Percentiles rank a stretch among this genome's conserved stretches.
Conservation (phyloP, 2,113 vertebrate species). For the Genyomyrus donnyi region DNA sequence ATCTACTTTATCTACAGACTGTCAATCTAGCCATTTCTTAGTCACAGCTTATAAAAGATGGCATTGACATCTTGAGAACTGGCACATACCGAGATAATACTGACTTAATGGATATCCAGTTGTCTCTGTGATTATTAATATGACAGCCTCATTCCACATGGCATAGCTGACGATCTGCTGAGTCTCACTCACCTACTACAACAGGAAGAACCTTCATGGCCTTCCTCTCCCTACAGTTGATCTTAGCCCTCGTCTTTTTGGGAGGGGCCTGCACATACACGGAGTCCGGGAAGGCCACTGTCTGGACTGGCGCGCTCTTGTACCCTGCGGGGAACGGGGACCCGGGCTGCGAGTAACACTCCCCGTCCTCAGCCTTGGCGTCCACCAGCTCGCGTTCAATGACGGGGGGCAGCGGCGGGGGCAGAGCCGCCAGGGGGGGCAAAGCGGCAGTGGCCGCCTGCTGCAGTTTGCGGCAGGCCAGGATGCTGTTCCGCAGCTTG, state of each 20-base stretch:
- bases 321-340: conserved; percentile 61
- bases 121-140: not conserved
- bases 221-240: conserved; percentile 80
- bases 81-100: not conserved
- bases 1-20: not conserved
- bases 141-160: not conserved
- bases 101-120: not conserved
- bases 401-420: conserved; percentile 51
- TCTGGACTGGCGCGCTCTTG: conserved; percentile 53
- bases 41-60: not conserved
- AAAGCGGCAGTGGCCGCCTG: conserved; percentile 41
- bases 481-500: conserved; percentile 69
- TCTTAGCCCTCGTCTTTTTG: conserved; percentile 65
- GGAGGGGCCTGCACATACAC: conserved; percentile 39
- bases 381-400: conserved; percentile 50
- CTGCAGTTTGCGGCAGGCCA: conserved; percentile 59
- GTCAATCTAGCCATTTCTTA: not conserved
- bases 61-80: not conserved
- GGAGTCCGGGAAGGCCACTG: conserved; percentile 56
- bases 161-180: not conserved
- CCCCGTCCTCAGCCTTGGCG: conserved; percentile 47
- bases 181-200: conserved; percentile 54
- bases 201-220: conserved; percentile 83
- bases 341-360: conserved; percentile 39
- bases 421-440: conserved; percentile 42